Evolutionary conservation across 2,113 vertebrate species (phyloP).

Genomic region (Eulemur rufifrons): DNA sequence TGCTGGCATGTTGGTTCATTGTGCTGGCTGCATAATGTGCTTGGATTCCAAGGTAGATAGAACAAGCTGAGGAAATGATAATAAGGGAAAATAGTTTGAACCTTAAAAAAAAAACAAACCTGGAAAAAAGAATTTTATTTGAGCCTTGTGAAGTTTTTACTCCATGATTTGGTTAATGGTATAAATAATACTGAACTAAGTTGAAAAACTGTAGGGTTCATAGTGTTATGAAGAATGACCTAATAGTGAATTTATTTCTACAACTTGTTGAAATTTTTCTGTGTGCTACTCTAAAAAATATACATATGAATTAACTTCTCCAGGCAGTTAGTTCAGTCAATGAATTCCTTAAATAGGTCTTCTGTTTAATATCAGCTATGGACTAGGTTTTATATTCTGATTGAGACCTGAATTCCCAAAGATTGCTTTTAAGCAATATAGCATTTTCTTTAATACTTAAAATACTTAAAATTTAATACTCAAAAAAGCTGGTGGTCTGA

Average conservation of each 20-base stretch:
- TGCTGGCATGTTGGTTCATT: conserved; percentile 71
- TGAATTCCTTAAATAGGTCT: conserved; percentile 40
- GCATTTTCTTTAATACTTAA: neutral
- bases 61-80: conserved; percentile 15
- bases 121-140: neutral
- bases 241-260: conserved; percentile 40
- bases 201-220: neutral
- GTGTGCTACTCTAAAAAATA: conserved; percentile 34
- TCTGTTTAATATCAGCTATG: neutral
- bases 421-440: neutral
- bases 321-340: neutral
- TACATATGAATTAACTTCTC: conserved; percentile 9
- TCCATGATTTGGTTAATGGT: conserved; percentile 11
- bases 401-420: conserved; percentile 26
- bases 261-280: conserved; percentile 51
- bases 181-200: neutral
- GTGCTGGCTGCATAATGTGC: conserved; percentile 66
- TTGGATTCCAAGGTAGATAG: conserved; percentile 70
- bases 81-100: neutral
- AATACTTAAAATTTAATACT: neutral
- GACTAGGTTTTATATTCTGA: neutral
- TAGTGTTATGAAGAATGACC: conserved; percentile 27
- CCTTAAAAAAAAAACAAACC: neutral
- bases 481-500: neutral
- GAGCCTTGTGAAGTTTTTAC: neutral